Evolutionary conservation across 2,888 invertebrate genomes (phyloP).

Genomic region (Branchipolynoe longqiensis): DNA sequence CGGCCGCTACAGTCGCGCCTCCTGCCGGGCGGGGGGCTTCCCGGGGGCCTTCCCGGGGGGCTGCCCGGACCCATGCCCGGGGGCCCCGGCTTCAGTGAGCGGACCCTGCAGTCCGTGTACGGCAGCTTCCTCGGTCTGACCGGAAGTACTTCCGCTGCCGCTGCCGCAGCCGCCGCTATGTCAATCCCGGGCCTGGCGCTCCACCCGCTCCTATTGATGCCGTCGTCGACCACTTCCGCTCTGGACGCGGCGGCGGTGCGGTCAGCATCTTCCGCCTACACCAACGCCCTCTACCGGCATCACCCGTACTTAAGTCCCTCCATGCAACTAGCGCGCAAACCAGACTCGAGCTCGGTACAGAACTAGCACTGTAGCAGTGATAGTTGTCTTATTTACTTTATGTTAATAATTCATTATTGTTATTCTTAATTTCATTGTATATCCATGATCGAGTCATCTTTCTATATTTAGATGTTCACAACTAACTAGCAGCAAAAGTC

Average conservation of each 20-base stretch:
- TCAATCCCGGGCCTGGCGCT: slow-evolving; percentile 26
- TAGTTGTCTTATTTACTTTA: no score
- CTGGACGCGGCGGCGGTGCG: not conserved
- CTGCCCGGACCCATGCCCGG: no score
- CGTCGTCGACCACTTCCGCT: slow-evolving; percentile 20
- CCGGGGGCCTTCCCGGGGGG: no score
- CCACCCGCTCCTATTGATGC: slow-evolving; percentile 25
- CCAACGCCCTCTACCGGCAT: slow-evolving; percentile 37
- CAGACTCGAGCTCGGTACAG: slow-evolving; percentile 28
- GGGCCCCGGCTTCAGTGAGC: slow-evolving; percentile 11
- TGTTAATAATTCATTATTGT: no score
- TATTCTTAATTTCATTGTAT: no score
- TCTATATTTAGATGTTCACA: no score
- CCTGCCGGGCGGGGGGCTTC: slow-evolving; percentile 14
- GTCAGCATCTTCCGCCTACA: slow-evolving; percentile 16
- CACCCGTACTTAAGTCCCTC: slow-evolving; percentile 52
- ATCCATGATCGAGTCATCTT: no score
- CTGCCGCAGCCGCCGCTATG: slow-evolving; percentile 79
- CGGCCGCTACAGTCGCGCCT: slow-evolving; percentile 18
- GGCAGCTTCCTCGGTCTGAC: slow-evolving; percentile 59
- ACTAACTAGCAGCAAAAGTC: no score
- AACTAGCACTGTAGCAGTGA: slow-evolving; percentile 1
- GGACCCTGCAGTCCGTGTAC: slow-evolving; percentile 61
- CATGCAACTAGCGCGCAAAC: slow-evolving; percentile 6
- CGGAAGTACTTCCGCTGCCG: slow-evolving; percentile 79